Percentiles rank a stretch among this genome's conserved stretches.
These are phyloP conservation scores for Erpornis zantholeuca DNA, from an alignment of 2,113 vertebrate species.

Conservation along the genomic window DNA sequence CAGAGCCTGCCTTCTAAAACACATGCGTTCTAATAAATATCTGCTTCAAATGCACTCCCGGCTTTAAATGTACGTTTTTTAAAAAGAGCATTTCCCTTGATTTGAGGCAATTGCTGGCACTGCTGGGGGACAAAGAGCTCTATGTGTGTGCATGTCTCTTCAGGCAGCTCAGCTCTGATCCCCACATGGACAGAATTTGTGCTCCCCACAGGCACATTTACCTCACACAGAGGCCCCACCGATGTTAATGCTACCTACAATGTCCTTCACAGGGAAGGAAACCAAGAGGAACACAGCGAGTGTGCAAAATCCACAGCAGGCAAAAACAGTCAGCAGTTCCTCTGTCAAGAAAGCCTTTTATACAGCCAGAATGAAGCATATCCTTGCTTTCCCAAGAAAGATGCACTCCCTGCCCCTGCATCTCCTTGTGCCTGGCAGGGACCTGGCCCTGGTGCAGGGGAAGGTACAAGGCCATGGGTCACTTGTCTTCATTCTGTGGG, in stretches of 20 bases:
- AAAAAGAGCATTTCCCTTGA: background rate
- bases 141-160: background rate
- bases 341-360: background rate
- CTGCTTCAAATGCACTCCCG: background rate
- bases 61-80: background rate
- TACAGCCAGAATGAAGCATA: background rate
- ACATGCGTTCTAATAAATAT: background rate
- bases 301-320: background rate
- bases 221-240: background rate
- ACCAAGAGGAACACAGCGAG: background rate
- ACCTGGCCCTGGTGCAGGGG: accelerated
- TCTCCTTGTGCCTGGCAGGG: background rate
- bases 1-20: background rate
- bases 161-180: background rate
- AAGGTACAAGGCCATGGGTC: accelerated
- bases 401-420: background rate
- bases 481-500: accelerated
- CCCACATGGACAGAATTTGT: background rate
- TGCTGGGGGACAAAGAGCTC: background rate
- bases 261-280: background rate
- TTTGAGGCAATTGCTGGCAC: background rate
- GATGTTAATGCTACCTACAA: background rate
- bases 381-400: background rate
- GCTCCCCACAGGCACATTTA: background rate
- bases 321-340: background rate